These are phyloP conservation scores for Xylocopa sonorina DNA, from an alignment of 1,140 invertebrate species.

Conservation along the genomic window DNA sequence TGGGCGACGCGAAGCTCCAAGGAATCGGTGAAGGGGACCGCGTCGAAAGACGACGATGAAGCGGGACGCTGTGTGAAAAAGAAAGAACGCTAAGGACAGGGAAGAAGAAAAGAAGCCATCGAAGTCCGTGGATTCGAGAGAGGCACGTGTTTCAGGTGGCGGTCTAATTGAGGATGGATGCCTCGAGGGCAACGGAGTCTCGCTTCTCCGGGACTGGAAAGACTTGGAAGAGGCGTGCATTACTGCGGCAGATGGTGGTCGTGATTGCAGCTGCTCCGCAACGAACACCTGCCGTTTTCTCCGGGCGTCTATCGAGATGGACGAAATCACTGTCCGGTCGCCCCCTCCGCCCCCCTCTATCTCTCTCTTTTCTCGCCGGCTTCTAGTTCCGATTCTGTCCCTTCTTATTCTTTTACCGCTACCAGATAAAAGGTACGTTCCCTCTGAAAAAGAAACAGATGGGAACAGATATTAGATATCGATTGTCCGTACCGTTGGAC, in stretches of 20 bases:
- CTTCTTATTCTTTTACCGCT: not conserved
- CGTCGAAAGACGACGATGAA: not conserved
- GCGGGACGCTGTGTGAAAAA: too few species aligned
- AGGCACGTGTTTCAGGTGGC: constrained; percentile 70
- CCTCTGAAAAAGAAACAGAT: not conserved
- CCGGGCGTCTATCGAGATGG: constrained; percentile 59
- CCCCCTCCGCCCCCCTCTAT: constrained; percentile 16
- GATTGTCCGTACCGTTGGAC: constrained; percentile 23
- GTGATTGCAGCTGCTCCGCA: constrained; percentile 72
- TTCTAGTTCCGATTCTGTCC: not conserved
- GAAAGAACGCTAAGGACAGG: constrained; percentile 7
- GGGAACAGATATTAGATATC: constrained; percentile 24
- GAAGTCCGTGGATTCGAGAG: constrained; percentile 56
- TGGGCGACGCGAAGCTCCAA: constrained; percentile 5
- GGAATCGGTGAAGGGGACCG: not conserved
- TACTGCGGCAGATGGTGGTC: constrained; percentile 71
- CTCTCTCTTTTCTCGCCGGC: not conserved
- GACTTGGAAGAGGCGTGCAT: constrained; percentile 62
- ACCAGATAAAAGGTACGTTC: not conserved
- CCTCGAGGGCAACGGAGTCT: constrained; percentile 49
- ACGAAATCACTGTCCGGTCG: constrained; percentile 64
- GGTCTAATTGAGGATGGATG: constrained; percentile 67
- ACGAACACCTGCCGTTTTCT: constrained; percentile 70
- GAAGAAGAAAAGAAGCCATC: constrained; percentile 48
- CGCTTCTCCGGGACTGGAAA: constrained; percentile 45